Evolutionary conservation across 2,113 vertebrate species (phyloP).

Genomic region (Phrynosoma platyrhinos): DNA sequence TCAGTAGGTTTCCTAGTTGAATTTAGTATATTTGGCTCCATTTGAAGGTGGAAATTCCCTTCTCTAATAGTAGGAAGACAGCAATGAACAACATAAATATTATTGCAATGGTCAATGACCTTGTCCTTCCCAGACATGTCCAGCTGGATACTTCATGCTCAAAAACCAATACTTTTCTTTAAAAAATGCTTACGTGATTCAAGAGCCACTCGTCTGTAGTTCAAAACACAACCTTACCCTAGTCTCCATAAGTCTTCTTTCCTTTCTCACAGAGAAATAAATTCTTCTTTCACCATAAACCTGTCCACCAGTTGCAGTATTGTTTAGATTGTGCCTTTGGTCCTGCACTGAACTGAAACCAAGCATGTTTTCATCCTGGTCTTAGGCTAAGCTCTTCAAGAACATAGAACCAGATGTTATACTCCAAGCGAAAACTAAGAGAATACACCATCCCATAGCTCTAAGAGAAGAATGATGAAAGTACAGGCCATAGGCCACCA

Average conservation of each 20-base stretch:
- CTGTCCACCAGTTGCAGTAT: not conserved
- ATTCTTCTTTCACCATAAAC: constrained; percentile 39
- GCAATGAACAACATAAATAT: constrained; percentile 3
- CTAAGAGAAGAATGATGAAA: not conserved
- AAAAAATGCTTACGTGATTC: constrained; percentile 38
- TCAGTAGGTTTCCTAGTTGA: not conserved
- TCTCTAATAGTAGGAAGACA: not conserved
- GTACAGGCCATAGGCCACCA: no score
- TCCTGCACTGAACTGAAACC: not conserved
- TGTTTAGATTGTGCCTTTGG: not conserved
- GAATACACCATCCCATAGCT: not conserved
- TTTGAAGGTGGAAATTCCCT: not conserved
- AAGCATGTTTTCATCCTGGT: not conserved
- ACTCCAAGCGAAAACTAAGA: not conserved
- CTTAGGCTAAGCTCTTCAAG: not conserved
- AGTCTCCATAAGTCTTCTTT: constrained; percentile 35
- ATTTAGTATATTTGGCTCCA: constrained; percentile 1
- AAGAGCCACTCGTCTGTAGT: constrained; percentile 51
- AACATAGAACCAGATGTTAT: not conserved
- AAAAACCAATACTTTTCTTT: constrained; percentile 58
- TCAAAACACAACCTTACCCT: constrained; percentile 55
- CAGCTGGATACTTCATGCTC: constrained; percentile 49
- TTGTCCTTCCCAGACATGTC: constrained; percentile 18
- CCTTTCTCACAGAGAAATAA: constrained; percentile 47
- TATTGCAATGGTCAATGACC: constrained; percentile 2